Conservation (phyloP, 2,113 vertebrate genomes). For the Gasterosteus aculeatus region DNA sequence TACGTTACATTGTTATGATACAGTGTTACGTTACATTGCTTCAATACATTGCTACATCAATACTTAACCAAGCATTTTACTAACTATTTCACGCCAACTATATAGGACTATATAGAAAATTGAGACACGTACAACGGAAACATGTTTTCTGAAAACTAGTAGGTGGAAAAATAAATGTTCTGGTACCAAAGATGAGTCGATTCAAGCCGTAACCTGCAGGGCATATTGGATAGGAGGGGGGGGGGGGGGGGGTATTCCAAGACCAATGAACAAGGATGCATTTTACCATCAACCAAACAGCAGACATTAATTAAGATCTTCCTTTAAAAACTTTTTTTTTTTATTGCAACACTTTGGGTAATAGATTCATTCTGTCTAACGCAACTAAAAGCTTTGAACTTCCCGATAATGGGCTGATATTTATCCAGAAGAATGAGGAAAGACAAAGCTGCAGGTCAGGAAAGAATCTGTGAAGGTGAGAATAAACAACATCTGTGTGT, state of each 20-base stretch:
- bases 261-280: background rate
- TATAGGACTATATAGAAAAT: no score
- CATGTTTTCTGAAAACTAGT: no score
- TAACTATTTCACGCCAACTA: no score
- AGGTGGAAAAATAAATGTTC: background rate
- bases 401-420: background rate
- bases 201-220: background rate
- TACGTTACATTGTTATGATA: no score
- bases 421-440: background rate
- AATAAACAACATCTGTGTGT: constrained; percentile 12
- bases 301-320: background rate
- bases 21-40: no score
- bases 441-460: background rate
- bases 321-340: background rate
- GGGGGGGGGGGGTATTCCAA: no score
- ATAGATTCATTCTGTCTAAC: background rate
- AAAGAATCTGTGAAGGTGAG: constrained; percentile 7
- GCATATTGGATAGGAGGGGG: background rate
- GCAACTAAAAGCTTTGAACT: background rate
- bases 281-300: background rate
- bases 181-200: background rate
- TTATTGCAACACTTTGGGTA: background rate
- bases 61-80: no score
- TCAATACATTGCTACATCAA: no score
- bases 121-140: no score